phyloP scores from a whole-genome alignment of 23 tunicate species.

The Pegea sp. region DNA sequence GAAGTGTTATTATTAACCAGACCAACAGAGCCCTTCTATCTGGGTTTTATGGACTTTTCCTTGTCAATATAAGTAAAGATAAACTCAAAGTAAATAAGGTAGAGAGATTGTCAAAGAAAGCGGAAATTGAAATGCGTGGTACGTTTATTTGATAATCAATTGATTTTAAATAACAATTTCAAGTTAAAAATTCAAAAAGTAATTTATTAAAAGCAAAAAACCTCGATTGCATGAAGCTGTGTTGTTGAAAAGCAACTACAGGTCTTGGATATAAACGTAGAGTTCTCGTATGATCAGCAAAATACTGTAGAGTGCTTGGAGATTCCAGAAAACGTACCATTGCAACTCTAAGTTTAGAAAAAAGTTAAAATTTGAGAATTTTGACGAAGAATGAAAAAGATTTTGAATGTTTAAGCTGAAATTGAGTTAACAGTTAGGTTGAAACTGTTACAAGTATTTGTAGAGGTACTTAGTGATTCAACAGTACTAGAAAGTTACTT shows the following conservation, averaged over 20 bases:
- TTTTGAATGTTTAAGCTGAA: no score
- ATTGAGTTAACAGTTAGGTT: no score
- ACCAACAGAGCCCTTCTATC: no score
- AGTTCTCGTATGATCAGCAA: conserved; percentile 87
- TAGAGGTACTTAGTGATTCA: no score
- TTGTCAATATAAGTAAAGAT: no score
- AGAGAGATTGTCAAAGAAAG: not conserved
- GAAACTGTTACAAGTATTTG: no score
- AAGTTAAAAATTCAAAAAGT: not conserved
- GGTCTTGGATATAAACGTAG: conserved; percentile 89
- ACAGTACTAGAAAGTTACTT: no score
- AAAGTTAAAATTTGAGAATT: conserved; percentile 5
- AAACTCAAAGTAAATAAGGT: no score
- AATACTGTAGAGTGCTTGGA: conserved; percentile 53
- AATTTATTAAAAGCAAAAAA: not conserved
- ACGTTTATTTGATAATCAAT: not conserved
- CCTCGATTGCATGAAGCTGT: conserved; percentile 87
- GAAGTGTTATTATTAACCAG: no score
- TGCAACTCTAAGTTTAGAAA: conserved; percentile 87
- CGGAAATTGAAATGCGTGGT: not conserved
- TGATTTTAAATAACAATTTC: not conserved
- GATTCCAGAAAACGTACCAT: conserved; percentile 84
- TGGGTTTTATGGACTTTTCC: no score
- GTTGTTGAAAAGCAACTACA: conserved; percentile 90
- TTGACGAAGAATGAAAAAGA: conserved; percentile 1